phyloP scores from a whole-genome alignment of 2,888 invertebrate genomes.

The Noctua fimbriata region DNA sequence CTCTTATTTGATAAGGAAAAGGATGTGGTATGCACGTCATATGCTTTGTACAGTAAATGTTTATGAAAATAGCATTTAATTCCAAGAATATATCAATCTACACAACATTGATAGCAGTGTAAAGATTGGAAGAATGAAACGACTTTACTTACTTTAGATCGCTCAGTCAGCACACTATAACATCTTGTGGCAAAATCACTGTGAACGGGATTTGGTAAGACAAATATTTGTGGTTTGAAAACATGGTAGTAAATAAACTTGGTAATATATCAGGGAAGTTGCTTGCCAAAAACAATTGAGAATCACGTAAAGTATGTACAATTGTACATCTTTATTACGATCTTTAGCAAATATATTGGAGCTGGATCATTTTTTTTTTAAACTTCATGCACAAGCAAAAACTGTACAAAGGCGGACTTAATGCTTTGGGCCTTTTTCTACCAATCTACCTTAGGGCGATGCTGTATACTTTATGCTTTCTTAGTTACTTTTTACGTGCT shows the following conservation, averaged over 20 bases:
- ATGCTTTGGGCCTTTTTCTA: too few species aligned
- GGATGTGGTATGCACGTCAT: background rate
- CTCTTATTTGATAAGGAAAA: background rate
- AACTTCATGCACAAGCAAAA: too few species aligned
- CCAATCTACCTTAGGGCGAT: too few species aligned
- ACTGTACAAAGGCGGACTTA: too few species aligned
- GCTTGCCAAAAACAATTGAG: conserved; percentile 40
- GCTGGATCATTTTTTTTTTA: too few species aligned
- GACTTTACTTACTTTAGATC: background rate
- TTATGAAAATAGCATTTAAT: background rate
- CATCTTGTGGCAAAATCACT: background rate
- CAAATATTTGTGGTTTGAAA: background rate
- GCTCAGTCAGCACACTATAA: background rate
- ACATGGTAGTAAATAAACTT: conserved; percentile 19
- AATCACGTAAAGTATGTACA: background rate
- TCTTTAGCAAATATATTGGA: background rate
- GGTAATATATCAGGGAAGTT: background rate
- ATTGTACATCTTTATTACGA: background rate
- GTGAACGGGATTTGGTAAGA: background rate
- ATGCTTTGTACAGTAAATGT: background rate
- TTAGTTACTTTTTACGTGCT: background rate
- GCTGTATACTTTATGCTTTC: too few species aligned
- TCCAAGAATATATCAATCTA: background rate
- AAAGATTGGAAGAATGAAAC: background rate
- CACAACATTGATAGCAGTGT: background rate